These are phyloP conservation scores for Aselliscus stoliczkanus DNA, from an alignment of 2,797 vertebrate genomes.

Conservation along the genomic window DNA sequence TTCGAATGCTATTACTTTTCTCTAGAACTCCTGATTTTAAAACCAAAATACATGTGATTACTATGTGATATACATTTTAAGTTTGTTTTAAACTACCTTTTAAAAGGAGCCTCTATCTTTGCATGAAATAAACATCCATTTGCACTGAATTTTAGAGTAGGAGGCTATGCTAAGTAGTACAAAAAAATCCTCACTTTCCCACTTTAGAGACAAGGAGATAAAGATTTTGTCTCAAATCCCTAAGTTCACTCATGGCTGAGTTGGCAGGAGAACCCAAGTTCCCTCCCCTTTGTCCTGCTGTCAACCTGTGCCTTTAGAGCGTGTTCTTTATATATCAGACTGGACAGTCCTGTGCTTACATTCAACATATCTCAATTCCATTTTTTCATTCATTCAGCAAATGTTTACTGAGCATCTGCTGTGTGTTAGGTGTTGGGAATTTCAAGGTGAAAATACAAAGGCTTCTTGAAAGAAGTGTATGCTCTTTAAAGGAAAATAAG, in stretches of 20 bases:
- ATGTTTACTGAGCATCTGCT: neutral
- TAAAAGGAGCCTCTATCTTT: neutral
- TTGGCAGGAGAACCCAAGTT: neutral
- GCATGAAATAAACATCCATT: neutral
- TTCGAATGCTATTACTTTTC: neutral
- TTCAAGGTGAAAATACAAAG: neutral
- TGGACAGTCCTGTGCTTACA: neutral
- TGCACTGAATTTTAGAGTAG: neutral
- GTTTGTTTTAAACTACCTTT: slow-evolving; percentile 6
- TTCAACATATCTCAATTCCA: neutral
- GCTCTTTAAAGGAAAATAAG: neutral
- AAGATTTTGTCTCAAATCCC: neutral
- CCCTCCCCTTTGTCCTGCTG: neutral
- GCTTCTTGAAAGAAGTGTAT: neutral
- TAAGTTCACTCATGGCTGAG: neutral
- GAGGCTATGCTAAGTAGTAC: too few species aligned
- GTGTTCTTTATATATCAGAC: neutral
- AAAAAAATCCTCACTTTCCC: neutral
- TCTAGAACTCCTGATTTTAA: neutral
- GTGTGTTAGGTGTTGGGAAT: neutral
- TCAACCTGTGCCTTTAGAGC: neutral
- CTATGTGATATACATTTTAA: neutral
- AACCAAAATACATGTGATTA: neutral
- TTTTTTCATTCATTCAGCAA: neutral
- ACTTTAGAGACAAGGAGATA: neutral